Evolutionary conservation across 2,797 vertebrate species (phyloP).

Genomic region (Poecilia velifera): DNA sequence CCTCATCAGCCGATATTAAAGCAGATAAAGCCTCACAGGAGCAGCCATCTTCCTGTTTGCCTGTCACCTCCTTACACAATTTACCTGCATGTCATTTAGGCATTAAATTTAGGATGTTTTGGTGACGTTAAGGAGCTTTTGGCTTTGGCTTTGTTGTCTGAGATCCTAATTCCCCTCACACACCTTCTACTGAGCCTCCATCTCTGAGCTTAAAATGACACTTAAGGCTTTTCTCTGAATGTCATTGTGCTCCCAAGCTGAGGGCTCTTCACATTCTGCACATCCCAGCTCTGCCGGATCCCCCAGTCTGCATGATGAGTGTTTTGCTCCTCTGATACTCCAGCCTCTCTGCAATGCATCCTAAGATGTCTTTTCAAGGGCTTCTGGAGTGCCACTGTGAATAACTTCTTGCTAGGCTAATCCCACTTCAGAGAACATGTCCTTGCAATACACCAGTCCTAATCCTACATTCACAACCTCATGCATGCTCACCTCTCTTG

Average conservation of each 20-base stretch:
- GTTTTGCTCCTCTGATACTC: conserved; percentile 59
- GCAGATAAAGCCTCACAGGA: conserved; percentile 1
- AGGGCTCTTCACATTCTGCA: conserved; percentile 61
- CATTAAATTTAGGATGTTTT: conserved; percentile 35
- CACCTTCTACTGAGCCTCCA: conserved; percentile 53
- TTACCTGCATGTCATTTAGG: conserved; percentile 17
- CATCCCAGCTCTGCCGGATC: conserved; percentile 30
- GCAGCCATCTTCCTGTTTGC: conserved; percentile 17
- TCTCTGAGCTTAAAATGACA: conserved; percentile 71
- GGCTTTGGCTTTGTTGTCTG: conserved; percentile 43
- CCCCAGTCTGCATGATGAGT: conserved; percentile 57
- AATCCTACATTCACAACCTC: conserved; percentile 64
- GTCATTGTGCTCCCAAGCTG: conserved; percentile 56
- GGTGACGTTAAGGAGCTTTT: conserved; percentile 44
- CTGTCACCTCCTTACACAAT: conserved; percentile 14
- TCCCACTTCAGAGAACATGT: conserved; percentile 73
- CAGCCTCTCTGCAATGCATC: conserved; percentile 51
- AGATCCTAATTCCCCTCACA: conserved; percentile 70
- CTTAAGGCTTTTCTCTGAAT: conserved; percentile 68
- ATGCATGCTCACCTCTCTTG: conserved; percentile 54
- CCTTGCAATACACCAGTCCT: conserved; percentile 63
- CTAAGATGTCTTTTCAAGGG: conserved; percentile 65
- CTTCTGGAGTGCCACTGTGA: conserved; percentile 64
- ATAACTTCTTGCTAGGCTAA: conserved; percentile 69
- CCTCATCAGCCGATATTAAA: background rate